Evolutionary conservation across 2,797 vertebrate species (phyloP), one percentile per base, ranked within the genome.

Genomic region (Lutjanus campechanus): DNA sequence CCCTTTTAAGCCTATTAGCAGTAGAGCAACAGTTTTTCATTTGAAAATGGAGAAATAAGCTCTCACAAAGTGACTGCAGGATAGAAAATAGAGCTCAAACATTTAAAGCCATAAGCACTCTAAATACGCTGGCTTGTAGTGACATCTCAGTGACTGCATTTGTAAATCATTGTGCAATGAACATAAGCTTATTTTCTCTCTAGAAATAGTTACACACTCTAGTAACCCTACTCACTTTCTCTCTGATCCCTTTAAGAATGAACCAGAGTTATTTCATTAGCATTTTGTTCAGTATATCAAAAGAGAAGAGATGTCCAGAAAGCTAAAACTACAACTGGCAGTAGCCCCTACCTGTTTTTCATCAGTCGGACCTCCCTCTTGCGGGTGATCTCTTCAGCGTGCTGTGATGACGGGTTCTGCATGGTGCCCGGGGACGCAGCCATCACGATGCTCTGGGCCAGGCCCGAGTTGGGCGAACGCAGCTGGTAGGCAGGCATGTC

Each of bases 401-500:
- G 93, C 11, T 96, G 97, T 55, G 81, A 73, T 0, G 97, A 94
- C 5, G 97, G 96, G 88, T 92, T 97, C 72, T 97, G 97, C 92
- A 98, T 92, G 83, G 95, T 86, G 79, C 96, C 96, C 0, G 97
- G 97, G 0, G 97, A 97, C 0, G 97, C 94, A 3, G 97, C 95
- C 97, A 99, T 97, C 71, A 98, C 96, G 20, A 98, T 95, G 69
- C 96, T 96, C 86, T 98, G 97, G 44, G 97, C 95, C 90, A 99
- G 91, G 73, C 95, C 92, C 2, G 97, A 96, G 73, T 95, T 94
- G 36, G 97, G 97, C 36, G 97, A 96, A 50, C 97, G 95, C 85
- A 99, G 96, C 96, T 99, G 98, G 93, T 99, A 99, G 56, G 96
- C 92, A 19, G 97, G 97, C 91, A 99, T 97, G 93, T 99, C 97